A percentile compares a stretch with the other conserved stretches of the same genome.
These are phyloP conservation scores for Anoplolepis gracilipes DNA, from an alignment of 1,140 invertebrate genomes.

Conservation along the genomic window DNA sequence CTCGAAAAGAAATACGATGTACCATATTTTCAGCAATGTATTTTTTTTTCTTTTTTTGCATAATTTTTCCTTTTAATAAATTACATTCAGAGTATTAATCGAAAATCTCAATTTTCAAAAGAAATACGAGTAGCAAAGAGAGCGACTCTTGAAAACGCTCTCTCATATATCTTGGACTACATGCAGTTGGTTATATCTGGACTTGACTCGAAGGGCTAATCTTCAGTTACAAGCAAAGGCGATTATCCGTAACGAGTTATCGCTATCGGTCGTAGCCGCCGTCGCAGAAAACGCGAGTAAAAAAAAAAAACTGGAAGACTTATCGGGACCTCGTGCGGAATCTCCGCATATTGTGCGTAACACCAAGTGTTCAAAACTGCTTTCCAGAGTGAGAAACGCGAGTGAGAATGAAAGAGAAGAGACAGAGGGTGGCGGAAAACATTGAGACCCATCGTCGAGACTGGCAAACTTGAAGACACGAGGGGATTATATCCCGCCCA, in stretches of 20 bases:
- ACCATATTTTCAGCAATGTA: background rate
- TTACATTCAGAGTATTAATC: too few species aligned
- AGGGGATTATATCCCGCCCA: slow-evolving; percentile 15
- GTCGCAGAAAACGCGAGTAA: background rate
- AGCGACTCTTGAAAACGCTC: background rate
- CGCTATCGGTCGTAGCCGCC: background rate
- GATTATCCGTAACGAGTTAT: slow-evolving; percentile 54
- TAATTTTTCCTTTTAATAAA: background rate
- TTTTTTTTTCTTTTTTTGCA: background rate
- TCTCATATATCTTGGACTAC: background rate
- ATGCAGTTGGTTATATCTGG: background rate
- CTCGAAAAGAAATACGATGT: background rate
- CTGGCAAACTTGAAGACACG: slow-evolving; percentile 41
- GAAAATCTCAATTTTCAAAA: background rate
- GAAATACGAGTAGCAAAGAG: background rate
- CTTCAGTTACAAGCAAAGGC: slow-evolving; percentile 29
- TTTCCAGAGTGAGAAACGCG: slow-evolving; percentile 1
- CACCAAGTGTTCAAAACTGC: slow-evolving; percentile 28
- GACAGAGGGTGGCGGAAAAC: background rate
- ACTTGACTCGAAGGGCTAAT: slow-evolving; percentile 33
- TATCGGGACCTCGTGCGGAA: background rate
- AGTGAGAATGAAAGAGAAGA: too few species aligned
- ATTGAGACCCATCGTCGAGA: slow-evolving; percentile 35
- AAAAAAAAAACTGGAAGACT: slow-evolving; percentile 26
- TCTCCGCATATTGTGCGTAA: slow-evolving; percentile 38